Conservation (phyloP, 2,797 vertebrate species). For the Ataeniobius toweri region DNA sequence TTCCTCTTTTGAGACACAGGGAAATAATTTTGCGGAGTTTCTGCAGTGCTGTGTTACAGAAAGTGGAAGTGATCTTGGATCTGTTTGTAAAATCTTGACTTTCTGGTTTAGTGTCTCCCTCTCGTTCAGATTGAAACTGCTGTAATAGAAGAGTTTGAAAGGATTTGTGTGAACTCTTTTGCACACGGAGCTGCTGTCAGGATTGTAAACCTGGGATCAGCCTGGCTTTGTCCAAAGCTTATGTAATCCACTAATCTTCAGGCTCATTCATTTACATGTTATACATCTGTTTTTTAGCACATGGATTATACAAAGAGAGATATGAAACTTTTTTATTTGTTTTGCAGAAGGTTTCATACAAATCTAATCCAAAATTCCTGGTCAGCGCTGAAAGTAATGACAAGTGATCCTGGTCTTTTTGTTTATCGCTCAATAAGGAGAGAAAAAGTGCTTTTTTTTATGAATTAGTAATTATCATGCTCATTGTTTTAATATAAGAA, state of each 20-base stretch:
- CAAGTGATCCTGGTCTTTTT: neutral
- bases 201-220: neutral
- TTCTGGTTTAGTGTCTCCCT: neutral
- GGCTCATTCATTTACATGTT: neutral
- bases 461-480: neutral
- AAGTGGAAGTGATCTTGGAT: neutral
- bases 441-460: neutral
- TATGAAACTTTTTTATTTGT: neutral
- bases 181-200: neutral
- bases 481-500: neutral
- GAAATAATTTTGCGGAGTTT: neutral
- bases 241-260: conserved; percentile 2
- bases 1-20: neutral
- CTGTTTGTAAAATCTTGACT: neutral
- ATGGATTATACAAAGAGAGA: neutral
- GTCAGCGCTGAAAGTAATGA: neutral
- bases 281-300: neutral
- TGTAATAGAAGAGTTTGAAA: conserved; percentile 1
- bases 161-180: neutral
- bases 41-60: neutral
- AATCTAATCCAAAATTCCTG: neutral
- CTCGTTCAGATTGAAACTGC: neutral
- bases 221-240: conserved; percentile 1
- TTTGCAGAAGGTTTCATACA: neutral
- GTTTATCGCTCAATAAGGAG: neutral